Percentiles rank a stretch among this genome's conserved stretches.
These are phyloP conservation scores for Bothrops jararaca DNA, from an alignment of 2,113 vertebrate genomes.

Conservation along the genomic window DNA sequence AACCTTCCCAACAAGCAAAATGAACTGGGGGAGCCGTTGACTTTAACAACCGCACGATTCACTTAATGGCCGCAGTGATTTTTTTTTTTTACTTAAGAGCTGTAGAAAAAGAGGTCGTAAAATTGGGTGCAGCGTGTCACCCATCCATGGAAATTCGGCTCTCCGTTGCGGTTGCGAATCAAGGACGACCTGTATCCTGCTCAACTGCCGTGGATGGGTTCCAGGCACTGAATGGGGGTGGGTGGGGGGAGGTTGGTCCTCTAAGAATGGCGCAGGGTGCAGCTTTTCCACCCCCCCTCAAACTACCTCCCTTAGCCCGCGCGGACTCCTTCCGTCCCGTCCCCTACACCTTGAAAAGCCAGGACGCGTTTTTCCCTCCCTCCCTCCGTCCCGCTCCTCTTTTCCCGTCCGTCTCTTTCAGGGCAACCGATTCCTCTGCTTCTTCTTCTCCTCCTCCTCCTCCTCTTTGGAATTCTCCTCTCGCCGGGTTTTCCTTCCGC, in stretches of 20 bases:
- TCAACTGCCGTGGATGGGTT: neutral
- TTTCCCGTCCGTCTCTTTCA: neutral
- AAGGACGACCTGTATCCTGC: neutral
- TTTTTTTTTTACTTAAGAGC: too few relatives aligned
- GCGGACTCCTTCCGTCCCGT: neutral
- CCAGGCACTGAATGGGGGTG: neutral
- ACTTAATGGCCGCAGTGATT: too few relatives aligned
- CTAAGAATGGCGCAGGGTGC: neutral
- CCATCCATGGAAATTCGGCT: too few relatives aligned
- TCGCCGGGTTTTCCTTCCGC: neutral
- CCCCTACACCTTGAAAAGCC: neutral
- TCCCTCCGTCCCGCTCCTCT: neutral
- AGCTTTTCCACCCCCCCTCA: neutral
- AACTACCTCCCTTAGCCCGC: neutral
- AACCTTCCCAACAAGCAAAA: too few relatives aligned
- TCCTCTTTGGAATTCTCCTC: neutral
- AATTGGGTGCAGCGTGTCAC: too few relatives aligned
- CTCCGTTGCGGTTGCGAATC: neutral
- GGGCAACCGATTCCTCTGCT: neutral
- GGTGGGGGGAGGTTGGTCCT: neutral
- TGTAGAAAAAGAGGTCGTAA: too few relatives aligned
- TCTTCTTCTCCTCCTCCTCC: neutral
- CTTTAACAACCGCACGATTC: too few relatives aligned
- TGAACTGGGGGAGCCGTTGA: too few relatives aligned
- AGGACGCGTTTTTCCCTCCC: neutral